Percentiles rank a stretch among this genome's conserved stretches.
Conservation (phyloP, 2,113 vertebrate species). For the Stigmatopora nigra region DNA sequence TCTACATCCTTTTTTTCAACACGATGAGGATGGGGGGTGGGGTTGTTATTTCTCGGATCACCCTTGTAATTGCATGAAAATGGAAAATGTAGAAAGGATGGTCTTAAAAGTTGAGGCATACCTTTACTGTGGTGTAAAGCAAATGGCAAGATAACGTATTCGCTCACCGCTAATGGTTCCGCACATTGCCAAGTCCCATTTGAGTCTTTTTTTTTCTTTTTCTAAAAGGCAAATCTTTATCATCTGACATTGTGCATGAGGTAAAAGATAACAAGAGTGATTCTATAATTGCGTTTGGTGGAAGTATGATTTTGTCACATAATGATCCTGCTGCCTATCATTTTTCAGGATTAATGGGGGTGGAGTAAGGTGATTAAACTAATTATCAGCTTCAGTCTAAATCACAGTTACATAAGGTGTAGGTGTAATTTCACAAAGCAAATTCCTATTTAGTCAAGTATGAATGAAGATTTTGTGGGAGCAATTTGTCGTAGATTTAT, state of each 20-base stretch:
- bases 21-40: not conserved
- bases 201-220: not conserved
- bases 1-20: slow-evolving; percentile 14
- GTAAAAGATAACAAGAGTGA: not conserved
- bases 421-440: not conserved
- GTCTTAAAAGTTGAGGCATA: too few species aligned
- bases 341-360: not conserved
- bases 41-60: not conserved
- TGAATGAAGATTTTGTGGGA: not conserved
- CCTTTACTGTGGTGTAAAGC: not conserved
- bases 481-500: too few species aligned
- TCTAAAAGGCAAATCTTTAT: not conserved
- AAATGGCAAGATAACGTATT: not conserved
- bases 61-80: not conserved
- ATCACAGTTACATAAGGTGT: not conserved
- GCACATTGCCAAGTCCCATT: not conserved
- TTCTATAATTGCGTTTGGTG: slow-evolving; percentile 5
- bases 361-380: slow-evolving; percentile 1
- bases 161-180: not conserved
- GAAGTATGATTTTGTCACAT: not conserved
- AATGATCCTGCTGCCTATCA: not conserved
- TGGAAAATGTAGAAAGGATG: not conserved
- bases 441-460: not conserved
- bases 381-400: not conserved
- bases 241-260: not conserved